Percentiles rank a stretch among this genome's conserved stretches.
phyloP scores from a whole-genome alignment of 2,888 invertebrate genomes.

The Drosophila ezoana region DNA sequence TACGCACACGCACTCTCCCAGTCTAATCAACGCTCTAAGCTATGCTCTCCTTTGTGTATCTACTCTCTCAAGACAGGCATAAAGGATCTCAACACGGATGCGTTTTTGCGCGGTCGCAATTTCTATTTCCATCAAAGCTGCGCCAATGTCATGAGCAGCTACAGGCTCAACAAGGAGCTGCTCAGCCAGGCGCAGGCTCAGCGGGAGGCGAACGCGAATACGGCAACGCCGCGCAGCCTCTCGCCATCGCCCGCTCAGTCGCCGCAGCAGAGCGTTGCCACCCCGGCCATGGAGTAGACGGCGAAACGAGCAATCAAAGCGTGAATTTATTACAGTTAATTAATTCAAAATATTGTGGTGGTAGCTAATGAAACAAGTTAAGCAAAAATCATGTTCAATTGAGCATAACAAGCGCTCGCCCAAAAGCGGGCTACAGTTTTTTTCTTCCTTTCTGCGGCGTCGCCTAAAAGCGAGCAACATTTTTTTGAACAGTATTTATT shows the following conservation, averaged over 20 bases:
- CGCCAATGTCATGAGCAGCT: conserved; percentile 85
- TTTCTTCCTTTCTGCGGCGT: conserved; percentile 13
- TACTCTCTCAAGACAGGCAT: conserved; percentile 83
- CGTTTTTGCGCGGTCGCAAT: conserved; percentile 84
- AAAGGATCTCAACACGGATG: conserved; percentile 84
- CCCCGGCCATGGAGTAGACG: conserved; percentile 55
- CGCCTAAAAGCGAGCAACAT: conserved; percentile 29
- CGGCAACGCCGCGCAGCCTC: conserved; percentile 65
- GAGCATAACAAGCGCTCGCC: conserved; percentile 37
- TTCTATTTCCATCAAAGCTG: conserved; percentile 85
- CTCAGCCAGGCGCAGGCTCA: conserved; percentile 80
- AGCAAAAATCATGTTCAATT: conserved; percentile 47
- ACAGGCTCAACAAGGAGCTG: conserved; percentile 82
- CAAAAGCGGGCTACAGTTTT: conserved; percentile 33
- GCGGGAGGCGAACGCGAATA: conserved; percentile 45
- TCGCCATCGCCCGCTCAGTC: conserved; percentile 77
- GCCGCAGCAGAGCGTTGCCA: conserved; percentile 71
- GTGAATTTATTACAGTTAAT: conserved; percentile 77
- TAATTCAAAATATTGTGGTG: conserved; percentile 69
- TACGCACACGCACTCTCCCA: not conserved
- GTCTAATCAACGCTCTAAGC: conserved; percentile 25
- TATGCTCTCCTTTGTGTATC: conserved; percentile 37
- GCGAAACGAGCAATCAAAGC: conserved; percentile 64
- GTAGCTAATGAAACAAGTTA: conserved; percentile 63
- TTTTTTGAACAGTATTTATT: conserved; percentile 23